These are phyloP conservation scores for Drosophila subsilvestris DNA, from an alignment of 2,888 invertebrate species.

Conservation along the genomic window DNA sequence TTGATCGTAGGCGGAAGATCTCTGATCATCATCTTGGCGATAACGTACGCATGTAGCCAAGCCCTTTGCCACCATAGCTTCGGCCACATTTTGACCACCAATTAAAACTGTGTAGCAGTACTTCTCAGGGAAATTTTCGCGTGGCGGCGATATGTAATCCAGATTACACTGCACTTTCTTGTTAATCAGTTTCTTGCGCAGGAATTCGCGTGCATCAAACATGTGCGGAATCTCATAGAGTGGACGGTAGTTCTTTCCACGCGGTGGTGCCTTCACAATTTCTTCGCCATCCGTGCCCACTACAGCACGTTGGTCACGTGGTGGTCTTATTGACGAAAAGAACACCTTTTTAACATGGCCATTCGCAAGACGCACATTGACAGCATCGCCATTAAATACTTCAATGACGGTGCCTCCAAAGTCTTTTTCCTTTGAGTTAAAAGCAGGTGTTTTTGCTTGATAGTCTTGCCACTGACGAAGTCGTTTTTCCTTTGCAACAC, in stretches of 20 bases:
- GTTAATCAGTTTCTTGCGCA: slow-evolving; percentile 97
- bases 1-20: slow-evolving; percentile 96
- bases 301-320: slow-evolving; percentile 88
- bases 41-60: slow-evolving; percentile 96
- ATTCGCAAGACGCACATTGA: slow-evolving; percentile 92
- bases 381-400: slow-evolving; percentile 96
- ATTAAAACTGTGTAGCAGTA: slow-evolving; percentile 96
- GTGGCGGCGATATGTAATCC: slow-evolving; percentile 98
- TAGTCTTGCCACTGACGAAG: slow-evolving; percentile 97
- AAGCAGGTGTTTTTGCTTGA: slow-evolving; percentile 89
- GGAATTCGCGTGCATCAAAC: slow-evolving; percentile 98
- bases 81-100: slow-evolving; percentile 95
- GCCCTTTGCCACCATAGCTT: slow-evolving; percentile 96
- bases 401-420: slow-evolving; percentile 93
- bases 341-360: slow-evolving; percentile 95
- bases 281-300: slow-evolving; percentile 90
- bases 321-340: slow-evolving; percentile 97
- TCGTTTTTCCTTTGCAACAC: slow-evolving; percentile 93
- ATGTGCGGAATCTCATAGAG: slow-evolving; percentile 99
- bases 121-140: slow-evolving; percentile 97
- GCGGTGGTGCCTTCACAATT: slow-evolving; percentile 86
- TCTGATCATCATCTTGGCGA: slow-evolving; percentile 97
- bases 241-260: slow-evolving; percentile 92
- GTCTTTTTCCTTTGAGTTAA: slow-evolving; percentile 92
- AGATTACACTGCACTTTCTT: slow-evolving; percentile 96